Evolutionary conservation across 2,797 vertebrate species (phyloP).

Genomic region (Pangasius larnaudii): DNA sequence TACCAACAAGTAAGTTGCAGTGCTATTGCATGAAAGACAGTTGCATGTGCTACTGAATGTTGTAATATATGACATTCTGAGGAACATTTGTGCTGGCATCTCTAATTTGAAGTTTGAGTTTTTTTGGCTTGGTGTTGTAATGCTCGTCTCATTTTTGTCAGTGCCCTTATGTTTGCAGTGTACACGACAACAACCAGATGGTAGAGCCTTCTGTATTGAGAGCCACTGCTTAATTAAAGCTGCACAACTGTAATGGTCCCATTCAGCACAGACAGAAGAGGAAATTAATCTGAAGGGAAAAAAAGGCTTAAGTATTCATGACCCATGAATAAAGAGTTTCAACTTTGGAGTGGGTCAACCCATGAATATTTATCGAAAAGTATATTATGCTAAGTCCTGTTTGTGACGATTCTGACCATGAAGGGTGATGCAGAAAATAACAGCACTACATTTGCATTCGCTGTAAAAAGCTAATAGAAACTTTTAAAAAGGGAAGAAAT

Average conservation of each 20-base stretch:
- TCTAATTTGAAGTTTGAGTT: constrained; percentile 61
- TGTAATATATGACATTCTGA: constrained; percentile 52
- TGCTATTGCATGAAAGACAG: constrained; percentile 43
- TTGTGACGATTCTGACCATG: constrained; percentile 47
- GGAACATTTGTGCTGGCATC: constrained; percentile 62
- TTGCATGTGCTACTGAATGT: constrained; percentile 51
- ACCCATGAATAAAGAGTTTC: constrained; percentile 63
- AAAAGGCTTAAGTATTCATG: constrained; percentile 61
- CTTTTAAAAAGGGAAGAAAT: constrained; percentile 3
- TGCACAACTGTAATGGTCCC: constrained; percentile 64
- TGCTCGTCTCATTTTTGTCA: constrained; percentile 62
- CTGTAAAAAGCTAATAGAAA: constrained; percentile 9
- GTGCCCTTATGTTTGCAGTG: constrained; percentile 63
- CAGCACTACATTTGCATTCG: constrained; percentile 6
- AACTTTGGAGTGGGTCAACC: constrained; percentile 59
- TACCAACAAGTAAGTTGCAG: not conserved
- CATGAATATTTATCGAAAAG: constrained; percentile 59
- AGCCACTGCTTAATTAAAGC: constrained; percentile 75
- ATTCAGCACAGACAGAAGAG: constrained; percentile 62
- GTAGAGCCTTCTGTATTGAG: constrained; percentile 76
- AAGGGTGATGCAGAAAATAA: constrained; percentile 26
- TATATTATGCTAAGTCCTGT: constrained; percentile 52
- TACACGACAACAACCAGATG: constrained; percentile 80
- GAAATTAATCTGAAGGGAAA: constrained; percentile 58
- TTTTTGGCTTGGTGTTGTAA: constrained; percentile 59